These are phyloP conservation scores for Biston stratarius DNA, from an alignment of 2,888 invertebrate species.

Conservation along the genomic window DNA sequence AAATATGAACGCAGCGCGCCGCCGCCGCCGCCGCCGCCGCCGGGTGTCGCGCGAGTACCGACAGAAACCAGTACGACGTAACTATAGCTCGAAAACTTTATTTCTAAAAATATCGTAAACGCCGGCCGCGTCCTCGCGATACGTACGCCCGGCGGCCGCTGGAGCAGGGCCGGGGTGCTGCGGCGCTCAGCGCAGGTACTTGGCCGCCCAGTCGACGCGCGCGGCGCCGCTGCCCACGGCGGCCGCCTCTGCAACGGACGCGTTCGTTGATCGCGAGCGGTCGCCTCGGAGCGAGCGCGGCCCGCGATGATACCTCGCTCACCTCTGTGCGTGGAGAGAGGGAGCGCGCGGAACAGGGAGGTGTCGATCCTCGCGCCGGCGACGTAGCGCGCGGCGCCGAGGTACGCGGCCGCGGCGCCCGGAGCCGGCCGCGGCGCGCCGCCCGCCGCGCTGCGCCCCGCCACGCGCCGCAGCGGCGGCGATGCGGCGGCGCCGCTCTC, in stretches of 20 bases:
- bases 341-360: conserved; percentile 75
- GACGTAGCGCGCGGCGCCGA: conserved; percentile 92
- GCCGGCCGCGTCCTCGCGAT: too few species aligned
- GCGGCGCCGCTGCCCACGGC: conserved; percentile 71
- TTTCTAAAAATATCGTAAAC: background rate
- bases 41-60: too few species aligned
- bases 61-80: background rate
- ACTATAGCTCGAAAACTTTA: background rate
- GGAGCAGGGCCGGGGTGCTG: too few species aligned
- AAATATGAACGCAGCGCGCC: too few species aligned
- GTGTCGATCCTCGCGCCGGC: conserved; percentile 88
- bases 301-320: conserved; percentile 24
- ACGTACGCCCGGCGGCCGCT: too few species aligned
- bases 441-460: conserved; percentile 39
- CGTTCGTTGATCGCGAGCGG: too few species aligned
- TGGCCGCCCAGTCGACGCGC: conserved; percentile 93
- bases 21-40: too few species aligned
- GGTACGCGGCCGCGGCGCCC: conserved; percentile 91
- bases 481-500: conserved; percentile 49
- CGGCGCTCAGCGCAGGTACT: conserved; percentile 85
- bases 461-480: conserved; percentile 39
- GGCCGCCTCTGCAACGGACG: conserved; percentile 66
- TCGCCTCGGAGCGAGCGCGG: too few species aligned
- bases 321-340: conserved; percentile 73
- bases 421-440: conserved; percentile 44